Base-by-base conservation (phyloP, 2,797 vertebrate genomes). In the Lophius americanus region DNA sequence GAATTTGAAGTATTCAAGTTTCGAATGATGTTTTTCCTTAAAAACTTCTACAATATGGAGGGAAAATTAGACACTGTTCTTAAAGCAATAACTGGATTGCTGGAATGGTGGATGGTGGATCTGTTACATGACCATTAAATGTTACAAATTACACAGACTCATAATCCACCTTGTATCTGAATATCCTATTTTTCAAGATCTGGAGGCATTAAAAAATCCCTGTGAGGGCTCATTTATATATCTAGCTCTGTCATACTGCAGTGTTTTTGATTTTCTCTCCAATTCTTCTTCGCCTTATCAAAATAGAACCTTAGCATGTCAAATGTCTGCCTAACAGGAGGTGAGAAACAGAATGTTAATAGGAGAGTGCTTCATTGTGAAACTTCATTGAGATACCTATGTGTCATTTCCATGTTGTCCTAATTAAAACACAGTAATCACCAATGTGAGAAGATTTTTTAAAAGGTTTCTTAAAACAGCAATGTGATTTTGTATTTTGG, bases 381-480 rank as follows among this genome's bases (percentile, higher is more conserved):
- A 23, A 23, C 23, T 23, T 23, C 23, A 23, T 23, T 23, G 23
- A 23, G 23, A 23, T 23, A 23, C 23, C 23, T 23, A 23, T 51
- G 47, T 62, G 62, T 51, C 46, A 44, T 60, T 68, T 77, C 59
- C n/a, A 70, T 3, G 23, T 48, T 47, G 33, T 71, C 42, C 57
- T 53, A 46, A 79, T 64, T 62, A 52, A 75, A 60, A 54, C 39
- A 61, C 65, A 64, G 60, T 52, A 23, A 36, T 73, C 23, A 23
- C 23, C 23, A 23, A 23, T 23, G 23, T 23, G 23, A 23, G 23
- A 47, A 56, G 48, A 32, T 35, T 70, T 58, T 52, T 32, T 41
- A 56, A 39, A 64, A 54, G 44, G 65, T 60, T 65, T 56, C 68
- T 48, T 12, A 65, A 69, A 79, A 70, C 60, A 79, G 41, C 35